Evolutionary conservation across 1,140 invertebrate species (phyloP), one percentile per base, ranked within the genome.

Genomic region (Cherax destructor): DNA sequence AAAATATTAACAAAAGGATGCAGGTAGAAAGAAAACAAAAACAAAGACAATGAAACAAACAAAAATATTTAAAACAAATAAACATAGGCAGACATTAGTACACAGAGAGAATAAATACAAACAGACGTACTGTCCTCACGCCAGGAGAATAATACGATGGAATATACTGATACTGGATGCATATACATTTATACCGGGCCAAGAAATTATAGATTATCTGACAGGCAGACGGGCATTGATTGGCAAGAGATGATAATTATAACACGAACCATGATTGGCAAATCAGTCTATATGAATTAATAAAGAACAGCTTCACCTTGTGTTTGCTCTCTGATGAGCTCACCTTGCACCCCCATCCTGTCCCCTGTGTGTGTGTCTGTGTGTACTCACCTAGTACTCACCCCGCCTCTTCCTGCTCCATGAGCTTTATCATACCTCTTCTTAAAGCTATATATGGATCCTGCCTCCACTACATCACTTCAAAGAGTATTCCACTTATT

Each of bases 221-320:
- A 77, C 84, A 86, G 74, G 18, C 69, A 59, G 84, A 86, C 74
- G 47, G 84, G 69, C 84, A 86, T 52, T 86, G 84, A 86, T 77
- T 86, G 84, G 84, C 84, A 86, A 86, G 72, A 56, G 72, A 86
- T 86, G 78, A 86, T 86, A 61, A 86, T 86, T 86, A 86, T 86
- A 86, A 86, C 84, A 86, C 72, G 84, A 86, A 21, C 47, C 72
- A 41, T 11, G 84, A 86, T 86, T 86, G 84, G 69, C 72, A 52
- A 77, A 86, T 77, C 69, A 77, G 84, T 74, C 83, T 10, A 83
- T 41, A 61, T 83, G 56, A 83, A 83, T 83, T 83, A 83, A 61
- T 83, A 83, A 83, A 83, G 80, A 83, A 83, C 13, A 69, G 13
- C 30, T 18, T 69, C 13, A 21, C 65, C 9, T 69, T 69, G 65